phyloP scores from a whole-genome alignment of 2,888 invertebrate genomes.

The Ophion costatus region DNA sequence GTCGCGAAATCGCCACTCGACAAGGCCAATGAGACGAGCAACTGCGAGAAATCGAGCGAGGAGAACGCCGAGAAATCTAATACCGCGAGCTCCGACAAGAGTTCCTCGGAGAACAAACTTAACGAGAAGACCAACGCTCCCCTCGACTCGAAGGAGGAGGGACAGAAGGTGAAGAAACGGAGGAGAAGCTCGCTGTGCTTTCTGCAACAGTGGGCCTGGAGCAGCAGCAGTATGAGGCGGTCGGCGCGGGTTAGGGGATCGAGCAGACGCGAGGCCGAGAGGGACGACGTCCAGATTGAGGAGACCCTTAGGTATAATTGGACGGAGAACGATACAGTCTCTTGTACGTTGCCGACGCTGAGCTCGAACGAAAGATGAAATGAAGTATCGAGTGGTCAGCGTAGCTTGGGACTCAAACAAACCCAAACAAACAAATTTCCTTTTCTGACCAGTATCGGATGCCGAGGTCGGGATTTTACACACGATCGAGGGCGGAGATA shows the following conservation, averaged over 20 bases:
- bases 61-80: constrained; percentile 76
- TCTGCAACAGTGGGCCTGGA: constrained; percentile 92
- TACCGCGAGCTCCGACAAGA: constrained; percentile 27
- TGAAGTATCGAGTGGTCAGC: no score
- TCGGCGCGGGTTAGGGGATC: constrained; percentile 83
- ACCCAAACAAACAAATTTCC: no score
- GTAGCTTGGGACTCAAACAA: no score
- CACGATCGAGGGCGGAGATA: no score
- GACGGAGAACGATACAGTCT: no score
- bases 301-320: constrained; percentile 85
- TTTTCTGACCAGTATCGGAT: no score
- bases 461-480: no score
- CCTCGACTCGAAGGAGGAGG: constrained; percentile 83
- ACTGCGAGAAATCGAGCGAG: constrained; percentile 83
- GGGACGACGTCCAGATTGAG: constrained; percentile 87
- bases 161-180: constrained; percentile 86
- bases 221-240: constrained; percentile 84
- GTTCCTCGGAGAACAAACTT: constrained; percentile 41
- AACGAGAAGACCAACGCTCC: constrained; percentile 79
- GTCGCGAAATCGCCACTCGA: not conserved
- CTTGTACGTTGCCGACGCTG: no score
- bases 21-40: constrained; percentile 73
- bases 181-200: constrained; percentile 90
- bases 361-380: no score
- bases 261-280: constrained; percentile 85